phyloP scores from a whole-genome alignment of 2,888 invertebrate genomes.

The Achlya flavicornis region DNA sequence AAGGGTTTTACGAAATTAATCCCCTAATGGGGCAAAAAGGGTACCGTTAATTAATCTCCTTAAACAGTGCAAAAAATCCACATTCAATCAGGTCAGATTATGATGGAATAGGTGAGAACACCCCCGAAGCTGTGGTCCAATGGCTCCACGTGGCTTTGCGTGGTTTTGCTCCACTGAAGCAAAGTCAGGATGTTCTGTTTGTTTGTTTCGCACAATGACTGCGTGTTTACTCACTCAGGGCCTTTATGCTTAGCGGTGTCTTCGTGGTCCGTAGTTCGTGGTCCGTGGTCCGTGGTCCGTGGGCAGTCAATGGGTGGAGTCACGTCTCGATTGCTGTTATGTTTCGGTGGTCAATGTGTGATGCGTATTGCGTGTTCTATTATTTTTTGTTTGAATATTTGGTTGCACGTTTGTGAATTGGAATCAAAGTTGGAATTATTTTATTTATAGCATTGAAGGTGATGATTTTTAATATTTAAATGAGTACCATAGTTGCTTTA shows the following conservation, averaged over 20 bases:
- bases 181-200: constrained; percentile 33
- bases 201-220: constrained; percentile 50
- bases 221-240: constrained; percentile 22
- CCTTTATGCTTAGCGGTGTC: not conserved
- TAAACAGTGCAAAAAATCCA: too few relatives aligned
- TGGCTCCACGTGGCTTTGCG: constrained; percentile 48
- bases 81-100: not conserved
- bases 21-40: too few relatives aligned
- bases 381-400: not conserved
- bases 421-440: too few relatives aligned
- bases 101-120: not conserved
- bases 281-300: not conserved
- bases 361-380: not conserved
- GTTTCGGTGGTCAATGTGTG: not conserved
- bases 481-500: too few relatives aligned
- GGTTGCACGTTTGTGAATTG: too few relatives aligned
- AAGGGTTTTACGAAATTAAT: too few relatives aligned
- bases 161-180: constrained; percentile 64
- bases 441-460: too few relatives aligned
- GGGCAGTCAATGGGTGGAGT: not conserved
- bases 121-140: constrained; percentile 26
- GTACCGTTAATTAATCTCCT: too few relatives aligned
- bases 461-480: too few relatives aligned
- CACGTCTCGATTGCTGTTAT: constrained; percentile 1
- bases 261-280: not conserved